Conservation (phyloP, 2,888 invertebrate species). For the Craniophora ligustri region DNA sequence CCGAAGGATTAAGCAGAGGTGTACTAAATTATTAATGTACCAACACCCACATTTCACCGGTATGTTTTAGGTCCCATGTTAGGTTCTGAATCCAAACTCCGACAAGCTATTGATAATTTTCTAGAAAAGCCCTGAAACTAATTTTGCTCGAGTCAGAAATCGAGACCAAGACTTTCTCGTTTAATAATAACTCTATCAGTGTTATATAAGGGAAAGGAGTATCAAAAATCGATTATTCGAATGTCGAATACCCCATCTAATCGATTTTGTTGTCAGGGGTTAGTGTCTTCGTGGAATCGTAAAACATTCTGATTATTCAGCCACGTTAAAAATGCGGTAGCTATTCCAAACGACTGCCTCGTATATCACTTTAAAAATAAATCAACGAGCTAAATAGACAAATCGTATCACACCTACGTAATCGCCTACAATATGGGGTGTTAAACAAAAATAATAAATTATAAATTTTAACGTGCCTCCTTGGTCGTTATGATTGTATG, state of each 20-base stretch:
- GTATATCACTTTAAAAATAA: slow-evolving; percentile 49
- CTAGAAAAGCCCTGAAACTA: too few species aligned
- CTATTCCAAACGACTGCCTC: slow-evolving; percentile 33
- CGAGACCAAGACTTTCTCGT: too few species aligned
- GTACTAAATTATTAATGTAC: too few species aligned
- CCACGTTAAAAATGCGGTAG: slow-evolving; percentile 40
- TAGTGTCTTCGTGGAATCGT: not conserved
- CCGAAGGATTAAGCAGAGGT: too few species aligned
- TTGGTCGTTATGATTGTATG: slow-evolving; percentile 54
- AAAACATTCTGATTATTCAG: slow-evolving; percentile 18
- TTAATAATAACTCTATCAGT: too few species aligned
- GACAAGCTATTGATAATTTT: too few species aligned
- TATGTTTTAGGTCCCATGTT: too few species aligned
- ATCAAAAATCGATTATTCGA: not conserved
- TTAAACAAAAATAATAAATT: slow-evolving; percentile 67
- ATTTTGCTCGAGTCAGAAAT: too few species aligned
- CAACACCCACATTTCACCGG: too few species aligned
- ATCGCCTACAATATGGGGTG: slow-evolving; percentile 58
- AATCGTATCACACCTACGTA: slow-evolving; percentile 63
- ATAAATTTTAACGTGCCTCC: slow-evolving; percentile 52
- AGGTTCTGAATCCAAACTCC: too few species aligned
- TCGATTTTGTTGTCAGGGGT: not conserved
- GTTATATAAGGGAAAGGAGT: too few species aligned
- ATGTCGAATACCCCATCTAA: slow-evolving; percentile 1
- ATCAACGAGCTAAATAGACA: slow-evolving; percentile 60